These are phyloP conservation scores for Cercopithecus petaurista DNA, from an alignment of 2,797 vertebrate genomes.

Conservation along the genomic window DNA sequence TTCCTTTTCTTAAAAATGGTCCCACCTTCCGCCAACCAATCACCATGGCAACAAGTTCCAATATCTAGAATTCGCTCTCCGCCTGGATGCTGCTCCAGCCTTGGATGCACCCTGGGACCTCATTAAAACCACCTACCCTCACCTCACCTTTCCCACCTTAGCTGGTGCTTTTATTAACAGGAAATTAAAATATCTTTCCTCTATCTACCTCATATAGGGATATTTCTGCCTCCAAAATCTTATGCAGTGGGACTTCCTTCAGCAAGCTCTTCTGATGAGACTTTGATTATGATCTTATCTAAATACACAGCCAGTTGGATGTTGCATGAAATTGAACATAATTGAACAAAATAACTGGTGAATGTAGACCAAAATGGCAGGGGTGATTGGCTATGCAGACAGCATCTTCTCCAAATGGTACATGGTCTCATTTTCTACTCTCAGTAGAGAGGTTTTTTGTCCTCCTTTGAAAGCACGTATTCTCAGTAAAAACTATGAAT, in stretches of 20 bases:
- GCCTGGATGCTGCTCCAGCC: neutral
- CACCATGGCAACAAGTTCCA: neutral
- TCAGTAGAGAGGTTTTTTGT: neutral
- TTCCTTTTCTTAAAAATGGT: slow-evolving; percentile 8
- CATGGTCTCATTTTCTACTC: accelerated
- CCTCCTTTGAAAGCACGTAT: neutral
- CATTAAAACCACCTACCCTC: neutral
- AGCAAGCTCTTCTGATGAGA: neutral
- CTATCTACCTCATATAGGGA: neutral
- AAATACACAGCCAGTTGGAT: neutral
- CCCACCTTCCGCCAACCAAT: neutral
- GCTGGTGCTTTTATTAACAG: neutral
- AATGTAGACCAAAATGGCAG: neutral
- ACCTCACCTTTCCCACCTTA: neutral
- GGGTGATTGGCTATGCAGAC: neutral
- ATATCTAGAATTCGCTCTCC: neutral
- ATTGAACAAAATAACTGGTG: neutral
- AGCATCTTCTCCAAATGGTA: accelerated
- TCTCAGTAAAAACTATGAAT: neutral
- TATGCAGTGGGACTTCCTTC: neutral
- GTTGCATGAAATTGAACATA: neutral
- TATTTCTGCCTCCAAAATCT: neutral
- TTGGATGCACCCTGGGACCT: neutral
- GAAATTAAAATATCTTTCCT: neutral
- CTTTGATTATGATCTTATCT: neutral